A percentile compares a stretch with the other conserved stretches of the same genome.
Conservation (phyloP, 2,113 vertebrate species). For the Chlorodrepanis virens region DNA sequence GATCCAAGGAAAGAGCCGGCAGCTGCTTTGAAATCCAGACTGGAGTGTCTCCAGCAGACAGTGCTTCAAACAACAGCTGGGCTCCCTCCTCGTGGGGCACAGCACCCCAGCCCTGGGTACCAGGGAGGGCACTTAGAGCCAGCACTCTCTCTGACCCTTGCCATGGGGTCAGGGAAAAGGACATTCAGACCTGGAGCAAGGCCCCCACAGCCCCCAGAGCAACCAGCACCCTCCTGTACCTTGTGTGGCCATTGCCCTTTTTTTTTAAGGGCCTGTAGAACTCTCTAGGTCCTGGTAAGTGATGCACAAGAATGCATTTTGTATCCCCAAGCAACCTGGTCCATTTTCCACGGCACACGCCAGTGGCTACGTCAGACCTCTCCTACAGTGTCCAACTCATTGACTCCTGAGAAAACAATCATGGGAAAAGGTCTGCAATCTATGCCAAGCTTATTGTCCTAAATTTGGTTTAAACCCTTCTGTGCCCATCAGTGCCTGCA, state of each 20-base stretch:
- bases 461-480: not conserved
- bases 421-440: not conserved
- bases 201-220: not conserved
- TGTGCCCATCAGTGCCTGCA: not conserved
- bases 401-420: not conserved
- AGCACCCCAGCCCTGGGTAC: not conserved
- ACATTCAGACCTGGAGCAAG: not conserved
- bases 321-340: not conserved
- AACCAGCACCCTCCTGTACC: not conserved
- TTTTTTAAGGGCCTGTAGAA: not conserved
- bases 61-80: slow-evolving; percentile 40
- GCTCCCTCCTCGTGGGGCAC: not conserved
- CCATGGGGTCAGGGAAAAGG: not conserved
- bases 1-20: not conserved
- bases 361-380: accelerated
- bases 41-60: slow-evolving; percentile 36
- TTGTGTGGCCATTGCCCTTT: accelerated
- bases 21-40: slow-evolving; percentile 60
- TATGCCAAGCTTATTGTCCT: not conserved
- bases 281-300: not conserved
- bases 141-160: not conserved
- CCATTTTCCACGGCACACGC: accelerated
- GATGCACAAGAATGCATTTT: not conserved
- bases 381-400: not conserved
- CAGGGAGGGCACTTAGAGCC: too few species aligned